phyloP scores from a whole-genome alignment of 2,888 invertebrate species.

The Gonocerus acuteangulatus region DNA sequence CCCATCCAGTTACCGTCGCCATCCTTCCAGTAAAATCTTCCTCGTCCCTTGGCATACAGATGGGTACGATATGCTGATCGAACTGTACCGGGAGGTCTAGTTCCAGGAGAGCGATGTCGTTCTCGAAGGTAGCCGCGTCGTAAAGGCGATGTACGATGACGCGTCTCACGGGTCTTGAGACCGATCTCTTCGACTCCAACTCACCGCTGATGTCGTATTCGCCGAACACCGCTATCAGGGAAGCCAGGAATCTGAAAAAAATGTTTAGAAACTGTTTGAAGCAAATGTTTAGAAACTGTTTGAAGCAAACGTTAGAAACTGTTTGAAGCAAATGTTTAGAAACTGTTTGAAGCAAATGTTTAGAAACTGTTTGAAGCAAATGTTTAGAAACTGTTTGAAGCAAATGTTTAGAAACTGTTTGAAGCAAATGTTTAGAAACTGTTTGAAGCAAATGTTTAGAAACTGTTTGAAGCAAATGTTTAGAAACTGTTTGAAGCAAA shows the following conservation, averaged over 20 bases:
- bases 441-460: too few relatives aligned
- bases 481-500: too few relatives aligned
- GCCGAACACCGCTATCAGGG: slow-evolving; percentile 82
- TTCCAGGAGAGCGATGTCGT: slow-evolving; percentile 80
- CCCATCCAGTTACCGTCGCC: slow-evolving; percentile 90
- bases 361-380: too few relatives aligned
- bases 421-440: too few relatives aligned
- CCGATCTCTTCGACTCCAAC: slow-evolving; percentile 64
- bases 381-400: too few relatives aligned
- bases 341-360: too few relatives aligned
- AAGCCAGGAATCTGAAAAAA: slow-evolving; percentile 74
- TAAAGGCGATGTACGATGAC: slow-evolving; percentile 84
- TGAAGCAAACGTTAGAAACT: too few relatives aligned
- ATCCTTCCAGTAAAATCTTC: slow-evolving; percentile 76
- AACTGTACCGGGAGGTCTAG: slow-evolving; percentile 73
- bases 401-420: too few relatives aligned
- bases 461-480: too few relatives aligned
- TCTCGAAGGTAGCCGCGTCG: slow-evolving; percentile 84
- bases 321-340: too few relatives aligned
- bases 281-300: too few relatives aligned
- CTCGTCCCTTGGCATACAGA: slow-evolving; percentile 73
- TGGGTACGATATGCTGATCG: slow-evolving; percentile 83
- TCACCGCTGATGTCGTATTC: slow-evolving; percentile 85
- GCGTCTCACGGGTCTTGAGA: slow-evolving; percentile 73
- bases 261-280: too few relatives aligned